Percentiles rank a stretch among this genome's conserved stretches.
Conservation (phyloP, 2,797 vertebrate species). For the Rallus crepitans region DNA sequence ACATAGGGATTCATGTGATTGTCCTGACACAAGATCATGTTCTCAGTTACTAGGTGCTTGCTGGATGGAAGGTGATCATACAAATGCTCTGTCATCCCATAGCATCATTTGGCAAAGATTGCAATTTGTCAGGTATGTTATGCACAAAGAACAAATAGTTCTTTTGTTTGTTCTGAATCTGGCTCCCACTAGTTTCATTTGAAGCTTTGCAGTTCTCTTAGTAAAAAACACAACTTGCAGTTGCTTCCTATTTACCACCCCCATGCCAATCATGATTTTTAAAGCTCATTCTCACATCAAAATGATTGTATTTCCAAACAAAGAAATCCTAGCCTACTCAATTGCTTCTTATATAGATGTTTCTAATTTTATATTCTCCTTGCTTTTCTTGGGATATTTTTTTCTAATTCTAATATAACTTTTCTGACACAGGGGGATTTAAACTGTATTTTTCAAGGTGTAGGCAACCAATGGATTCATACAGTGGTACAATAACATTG, state of each 20-base stretch:
- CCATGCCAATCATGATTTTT: neutral
- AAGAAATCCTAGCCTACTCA: neutral
- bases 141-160: neutral
- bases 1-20: fast-evolving
- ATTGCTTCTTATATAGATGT: neutral
- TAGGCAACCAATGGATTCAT: neutral
- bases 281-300: neutral
- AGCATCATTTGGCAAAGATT: neutral
- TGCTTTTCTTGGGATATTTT: neutral
- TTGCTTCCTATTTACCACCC: neutral
- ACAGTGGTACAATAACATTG: neutral
- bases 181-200: neutral
- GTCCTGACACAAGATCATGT: neutral
- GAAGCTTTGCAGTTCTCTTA: neutral
- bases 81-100: neutral
- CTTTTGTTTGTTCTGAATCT: neutral
- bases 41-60: neutral
- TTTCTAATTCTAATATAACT: neutral
- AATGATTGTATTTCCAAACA: neutral
- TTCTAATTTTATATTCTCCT: neutral
- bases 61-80: neutral
- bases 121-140: neutral
- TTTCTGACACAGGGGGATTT: neutral
- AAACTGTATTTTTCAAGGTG: neutral
- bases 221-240: neutral